phyloP scores from a whole-genome alignment of 2,888 invertebrate genomes.

The Notodonta dromedarius region DNA sequence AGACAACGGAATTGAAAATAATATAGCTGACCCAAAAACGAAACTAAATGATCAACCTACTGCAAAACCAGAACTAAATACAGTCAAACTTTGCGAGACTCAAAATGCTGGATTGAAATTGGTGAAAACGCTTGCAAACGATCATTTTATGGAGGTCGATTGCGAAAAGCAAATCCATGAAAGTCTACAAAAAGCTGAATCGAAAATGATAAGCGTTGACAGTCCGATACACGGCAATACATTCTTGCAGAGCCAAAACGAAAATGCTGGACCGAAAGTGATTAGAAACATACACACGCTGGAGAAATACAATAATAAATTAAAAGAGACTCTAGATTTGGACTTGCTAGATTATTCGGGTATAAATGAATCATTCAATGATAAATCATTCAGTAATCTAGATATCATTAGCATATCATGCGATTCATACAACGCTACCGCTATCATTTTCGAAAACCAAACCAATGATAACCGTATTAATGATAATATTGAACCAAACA shows the following conservation, averaged over 20 bases:
- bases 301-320: constrained; percentile 38
- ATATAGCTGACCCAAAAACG: not conserved
- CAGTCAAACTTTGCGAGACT: not conserved
- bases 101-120: constrained; percentile 18
- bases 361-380: constrained; percentile 6
- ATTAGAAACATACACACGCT: constrained; percentile 32
- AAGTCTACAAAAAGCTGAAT: not conserved
- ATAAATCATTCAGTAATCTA: not conserved
- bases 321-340: constrained; percentile 20
- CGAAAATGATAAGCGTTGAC: not conserved
- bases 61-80: not conserved
- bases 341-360: constrained; percentile 23
- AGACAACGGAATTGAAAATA: not conserved
- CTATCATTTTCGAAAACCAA: not conserved
- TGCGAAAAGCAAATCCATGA: not conserved
- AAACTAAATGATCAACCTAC: not conserved
- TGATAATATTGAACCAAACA: not conserved
- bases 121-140: constrained; percentile 9
- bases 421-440: not conserved
- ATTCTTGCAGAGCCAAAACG: not conserved
- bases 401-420: not conserved
- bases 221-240: not conserved
- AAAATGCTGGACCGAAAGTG: constrained; percentile 32
- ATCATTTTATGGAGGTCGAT: constrained; percentile 2
- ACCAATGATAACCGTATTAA: not conserved